A percentile compares a stretch with the other conserved stretches of the same genome.
Conservation (phyloP, 2,797 vertebrate species). For the Anableps anableps region DNA sequence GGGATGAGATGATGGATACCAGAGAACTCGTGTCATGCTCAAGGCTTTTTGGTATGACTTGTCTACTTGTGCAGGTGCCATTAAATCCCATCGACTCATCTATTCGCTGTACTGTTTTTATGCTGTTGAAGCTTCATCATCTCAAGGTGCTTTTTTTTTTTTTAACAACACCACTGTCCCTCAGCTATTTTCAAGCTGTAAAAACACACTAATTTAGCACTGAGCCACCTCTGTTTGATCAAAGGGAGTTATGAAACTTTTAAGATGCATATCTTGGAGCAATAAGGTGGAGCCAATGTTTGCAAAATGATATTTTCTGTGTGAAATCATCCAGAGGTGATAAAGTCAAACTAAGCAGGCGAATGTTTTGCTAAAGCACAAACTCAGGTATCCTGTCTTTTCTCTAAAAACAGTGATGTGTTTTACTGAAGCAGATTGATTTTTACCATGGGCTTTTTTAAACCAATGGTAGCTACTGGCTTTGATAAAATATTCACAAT, state of each 20-base stretch:
- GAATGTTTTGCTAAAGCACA: no score
- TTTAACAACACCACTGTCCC: background rate
- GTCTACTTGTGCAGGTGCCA: constrained; percentile 26
- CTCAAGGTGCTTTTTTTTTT: background rate
- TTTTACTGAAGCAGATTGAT: background rate
- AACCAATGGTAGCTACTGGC: background rate
- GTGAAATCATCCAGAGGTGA: background rate
- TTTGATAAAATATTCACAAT: background rate
- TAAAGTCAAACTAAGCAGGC: background rate
- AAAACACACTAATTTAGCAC: background rate
- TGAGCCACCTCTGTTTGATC: background rate
- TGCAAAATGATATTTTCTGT: background rate
- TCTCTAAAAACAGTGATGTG: no score
- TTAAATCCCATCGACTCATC: constrained; percentile 27
- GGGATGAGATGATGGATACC: constrained; percentile 49
- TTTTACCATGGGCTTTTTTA: background rate
- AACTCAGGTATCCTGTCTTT: no score
- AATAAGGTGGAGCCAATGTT: background rate
- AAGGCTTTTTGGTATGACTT: constrained; percentile 10
- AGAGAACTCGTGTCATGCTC: constrained; percentile 49
- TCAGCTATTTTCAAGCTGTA: background rate
- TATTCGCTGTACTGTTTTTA: background rate
- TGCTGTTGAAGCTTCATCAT: background rate
- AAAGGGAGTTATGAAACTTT: background rate
- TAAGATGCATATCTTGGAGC: background rate